Evolutionary conservation across 2,797 vertebrate species (phyloP).

Genomic region (Jordanella pulchra): DNA sequence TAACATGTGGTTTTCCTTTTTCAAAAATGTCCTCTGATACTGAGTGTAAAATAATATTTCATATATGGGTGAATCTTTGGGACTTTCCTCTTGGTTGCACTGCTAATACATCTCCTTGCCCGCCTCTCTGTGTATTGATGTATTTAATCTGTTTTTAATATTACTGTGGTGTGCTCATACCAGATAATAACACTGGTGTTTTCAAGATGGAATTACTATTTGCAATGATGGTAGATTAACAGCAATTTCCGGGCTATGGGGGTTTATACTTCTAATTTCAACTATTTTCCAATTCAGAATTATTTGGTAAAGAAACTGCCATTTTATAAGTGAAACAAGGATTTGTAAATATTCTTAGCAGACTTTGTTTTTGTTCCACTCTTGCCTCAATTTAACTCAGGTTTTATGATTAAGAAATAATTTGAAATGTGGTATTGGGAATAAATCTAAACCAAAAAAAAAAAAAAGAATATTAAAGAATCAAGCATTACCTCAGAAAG

Average conservation of each 20-base stretch:
- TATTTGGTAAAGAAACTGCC: not conserved
- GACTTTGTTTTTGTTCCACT: not conserved
- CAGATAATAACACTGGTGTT: not conserved
- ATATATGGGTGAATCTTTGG: not conserved
- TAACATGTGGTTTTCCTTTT: not conserved
- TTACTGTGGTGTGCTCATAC: not conserved
- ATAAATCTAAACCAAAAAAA: not conserved
- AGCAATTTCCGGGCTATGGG: not conserved
- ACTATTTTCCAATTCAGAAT: not conserved
- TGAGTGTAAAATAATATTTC: not conserved
- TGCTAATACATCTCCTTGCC: slow-evolving; percentile 1
- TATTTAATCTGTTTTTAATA: slow-evolving; percentile 9
- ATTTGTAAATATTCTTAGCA: not conserved
- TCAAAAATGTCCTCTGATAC: not conserved
- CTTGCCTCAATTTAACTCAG: not conserved
- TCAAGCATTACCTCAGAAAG: not conserved
- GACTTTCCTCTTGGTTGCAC: slow-evolving; percentile 6
- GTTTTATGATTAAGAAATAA: not conserved
- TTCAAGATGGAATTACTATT: not conserved
- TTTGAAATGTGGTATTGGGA: not conserved
- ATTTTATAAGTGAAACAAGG: not conserved
- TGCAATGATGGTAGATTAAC: not conserved
- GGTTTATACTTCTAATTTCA: not conserved
- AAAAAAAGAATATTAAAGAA: not conserved
- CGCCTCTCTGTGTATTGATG: slow-evolving; percentile 5